Base-by-base conservation (phyloP, 2,888 invertebrate species). In the Drosophila suboccidentalis region DNA sequence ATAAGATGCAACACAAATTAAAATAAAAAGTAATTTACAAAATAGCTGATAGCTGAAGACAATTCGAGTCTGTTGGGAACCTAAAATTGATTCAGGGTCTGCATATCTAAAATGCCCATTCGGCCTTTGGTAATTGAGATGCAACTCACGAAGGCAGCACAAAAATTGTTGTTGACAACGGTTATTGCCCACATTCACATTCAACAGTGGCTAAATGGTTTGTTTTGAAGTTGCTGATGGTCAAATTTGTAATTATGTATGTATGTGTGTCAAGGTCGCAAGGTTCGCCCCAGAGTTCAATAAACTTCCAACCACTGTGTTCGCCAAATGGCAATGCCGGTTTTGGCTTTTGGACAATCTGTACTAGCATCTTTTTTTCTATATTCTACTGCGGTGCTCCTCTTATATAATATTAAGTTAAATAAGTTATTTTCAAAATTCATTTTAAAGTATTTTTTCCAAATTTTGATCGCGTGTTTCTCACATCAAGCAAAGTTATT, bases 191-290 rank as follows among this genome's bases (percentile, higher is more conserved):
- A 44, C 34, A 60, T 43, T 50, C 29, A 22, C 15, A 44, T 44
- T 44, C 44, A 47, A 26, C 22, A 36, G 36, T n/a, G 36, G 50
- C 8, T 38, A 44, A 64, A 64, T 50, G 57, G 64, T 50, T 57
- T 64, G 43, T 64, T 64, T 57, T 57, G 39, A 53, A 61, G 61
- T 46, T 53, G 8, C 17, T 43, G 32, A 11, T 57, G 29, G 38
- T 19, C 29, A 39, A 49, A 32, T n/a, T 2, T 22, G n/a, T 19
- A 44, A 55, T 39, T 39, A 32, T 59, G 39, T 49, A 32, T 59
- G 39, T 49, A 59, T 60, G 9, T 43, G 50, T 50, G 60, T 51
- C 60, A 60, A 60, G 60, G 60, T 36, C 60, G 8, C 8, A 17
- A 46, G 11, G 13, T 26, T 6, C n/a, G 29, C 3, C 4, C 19